A percentile compares a stretch with the other conserved stretches of the same genome.
Evolutionary conservation across 2,888 invertebrate species (phyloP).

Genomic region (Cantharis nigra): DNA sequence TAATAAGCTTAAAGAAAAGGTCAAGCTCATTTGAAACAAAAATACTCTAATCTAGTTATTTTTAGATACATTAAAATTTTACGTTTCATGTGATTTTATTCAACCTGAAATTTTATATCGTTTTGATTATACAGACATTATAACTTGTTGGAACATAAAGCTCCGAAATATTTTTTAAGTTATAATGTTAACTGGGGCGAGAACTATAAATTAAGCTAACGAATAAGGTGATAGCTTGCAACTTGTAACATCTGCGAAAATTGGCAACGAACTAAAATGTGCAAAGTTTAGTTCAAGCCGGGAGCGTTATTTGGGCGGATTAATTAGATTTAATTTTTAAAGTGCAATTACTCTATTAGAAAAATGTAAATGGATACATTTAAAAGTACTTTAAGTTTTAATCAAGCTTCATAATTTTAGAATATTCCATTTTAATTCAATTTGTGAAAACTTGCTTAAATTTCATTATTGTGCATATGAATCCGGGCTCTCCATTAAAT

Average conservation of each 20-base stretch:
- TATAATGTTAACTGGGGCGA: conserved; percentile 8
- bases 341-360: neutral
- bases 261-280: conserved; percentile 10
- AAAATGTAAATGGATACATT: neutral
- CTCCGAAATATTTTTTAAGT: conserved; percentile 2
- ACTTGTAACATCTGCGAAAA: conserved; percentile 19
- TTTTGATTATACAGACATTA: neutral
- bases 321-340: neutral
- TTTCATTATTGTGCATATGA: neutral
- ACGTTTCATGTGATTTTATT: neutral
- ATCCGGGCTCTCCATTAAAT: neutral
- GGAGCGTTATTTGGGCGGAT: neutral
- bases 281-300: conserved; percentile 3
- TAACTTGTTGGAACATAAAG: neutral
- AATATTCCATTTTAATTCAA: neutral
- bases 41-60: neutral
- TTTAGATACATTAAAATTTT: neutral
- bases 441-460: neutral
- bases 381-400: neutral
- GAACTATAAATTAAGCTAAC: conserved; percentile 12
- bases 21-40: neutral
- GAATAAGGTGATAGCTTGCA: conserved; percentile 6
- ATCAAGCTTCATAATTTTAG: neutral
- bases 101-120: neutral
- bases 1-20: conserved; percentile 7